These are phyloP conservation scores for Florisuga fusca DNA, from an alignment of 2,797 vertebrate species.

Conservation along the genomic window DNA sequence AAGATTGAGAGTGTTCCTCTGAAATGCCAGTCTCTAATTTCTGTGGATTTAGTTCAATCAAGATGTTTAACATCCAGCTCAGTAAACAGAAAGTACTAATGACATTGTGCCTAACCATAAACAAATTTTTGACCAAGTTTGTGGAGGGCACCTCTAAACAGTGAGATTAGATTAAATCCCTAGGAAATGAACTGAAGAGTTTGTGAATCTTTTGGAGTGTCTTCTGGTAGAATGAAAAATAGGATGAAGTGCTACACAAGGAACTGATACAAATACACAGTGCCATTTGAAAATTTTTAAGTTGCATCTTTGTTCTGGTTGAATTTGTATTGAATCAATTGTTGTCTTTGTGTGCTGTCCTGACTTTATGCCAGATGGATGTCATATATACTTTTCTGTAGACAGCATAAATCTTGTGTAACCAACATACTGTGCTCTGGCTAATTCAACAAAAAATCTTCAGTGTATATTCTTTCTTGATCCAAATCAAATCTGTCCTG, in stretches of 20 bases:
- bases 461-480: background rate
- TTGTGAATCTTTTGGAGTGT: background rate
- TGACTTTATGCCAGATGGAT: conserved; percentile 27
- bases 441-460: background rate
- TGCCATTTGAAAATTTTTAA: background rate
- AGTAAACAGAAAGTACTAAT: background rate
- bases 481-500: background rate
- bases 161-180: background rate
- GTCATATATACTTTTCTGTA: conserved; percentile 21
- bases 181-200: background rate
- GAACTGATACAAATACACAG: background rate
- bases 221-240: background rate
- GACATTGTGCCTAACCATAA: background rate
- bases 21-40: background rate
- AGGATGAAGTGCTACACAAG: background rate
- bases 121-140: background rate
- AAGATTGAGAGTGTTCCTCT: background rate
- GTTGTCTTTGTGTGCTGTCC: conserved; percentile 1
- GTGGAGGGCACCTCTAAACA: background rate
- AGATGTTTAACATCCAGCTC: background rate
- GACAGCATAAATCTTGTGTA: conserved; percentile 25
- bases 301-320: conserved; percentile 22
- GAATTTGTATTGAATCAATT: conserved; percentile 26
- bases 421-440: background rate
- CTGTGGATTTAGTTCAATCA: background rate